These are phyloP conservation scores for Drosophila anomelani DNA, from an alignment of 2,888 invertebrate genomes.

Conservation along the genomic window DNA sequence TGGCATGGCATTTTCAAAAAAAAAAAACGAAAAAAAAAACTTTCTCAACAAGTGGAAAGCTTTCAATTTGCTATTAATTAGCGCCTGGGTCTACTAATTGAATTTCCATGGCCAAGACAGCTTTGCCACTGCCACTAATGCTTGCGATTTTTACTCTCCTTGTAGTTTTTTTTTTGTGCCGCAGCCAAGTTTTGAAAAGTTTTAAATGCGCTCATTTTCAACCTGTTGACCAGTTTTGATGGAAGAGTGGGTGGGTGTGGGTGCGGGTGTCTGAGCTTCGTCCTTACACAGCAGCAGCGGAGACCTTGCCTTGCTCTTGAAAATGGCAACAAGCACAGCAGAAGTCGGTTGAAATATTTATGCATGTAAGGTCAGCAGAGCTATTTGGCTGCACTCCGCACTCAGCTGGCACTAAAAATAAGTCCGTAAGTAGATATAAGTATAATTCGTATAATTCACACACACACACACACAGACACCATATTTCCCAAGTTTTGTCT, in stretches of 20 bases:
- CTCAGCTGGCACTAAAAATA: constrained; percentile 69
- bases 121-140: constrained; percentile 14
- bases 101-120: constrained; percentile 63
- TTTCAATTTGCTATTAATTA: constrained; percentile 70
- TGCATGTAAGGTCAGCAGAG: constrained; percentile 72
- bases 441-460: constrained; percentile 20
- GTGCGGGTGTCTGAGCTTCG: constrained; percentile 40
- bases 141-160: background rate
- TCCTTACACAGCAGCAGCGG: constrained; percentile 54
- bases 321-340: constrained; percentile 66
- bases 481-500: constrained; percentile 20
- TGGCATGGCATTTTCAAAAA: constrained; percentile 32
- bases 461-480: constrained; percentile 2
- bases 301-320: constrained; percentile 76
- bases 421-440: constrained; percentile 37
- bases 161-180: constrained; percentile 6
- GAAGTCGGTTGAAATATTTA: constrained; percentile 68
- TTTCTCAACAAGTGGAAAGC: constrained; percentile 76
- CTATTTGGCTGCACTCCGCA: constrained; percentile 59
- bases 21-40: constrained; percentile 23
- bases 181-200: constrained; percentile 23
- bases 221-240: constrained; percentile 63
- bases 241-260: background rate
- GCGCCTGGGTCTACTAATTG: constrained; percentile 62
- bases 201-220: constrained; percentile 45